phyloP scores from a whole-genome alignment of 2,888 invertebrate species.

The Clivina fossor region DNA sequence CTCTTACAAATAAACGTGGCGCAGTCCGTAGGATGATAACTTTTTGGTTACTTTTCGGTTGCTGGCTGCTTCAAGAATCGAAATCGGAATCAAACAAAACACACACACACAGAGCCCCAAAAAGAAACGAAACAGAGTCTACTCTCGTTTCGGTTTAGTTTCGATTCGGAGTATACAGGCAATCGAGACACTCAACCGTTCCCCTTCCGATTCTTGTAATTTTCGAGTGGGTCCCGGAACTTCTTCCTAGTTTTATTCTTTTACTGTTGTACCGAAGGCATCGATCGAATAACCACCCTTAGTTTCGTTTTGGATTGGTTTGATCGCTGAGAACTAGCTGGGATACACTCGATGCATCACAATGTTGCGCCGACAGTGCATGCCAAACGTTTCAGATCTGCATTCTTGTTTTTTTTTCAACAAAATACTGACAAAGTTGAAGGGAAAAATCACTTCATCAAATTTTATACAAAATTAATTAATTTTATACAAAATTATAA shows the following conservation, averaged over 20 bases:
- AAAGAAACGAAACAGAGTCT: too few species aligned
- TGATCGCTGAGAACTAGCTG: slow-evolving; percentile 18
- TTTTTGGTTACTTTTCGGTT: slow-evolving; percentile 27
- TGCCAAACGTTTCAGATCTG: slow-evolving; percentile 8
- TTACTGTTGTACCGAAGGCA: not conserved
- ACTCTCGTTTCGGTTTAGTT: too few species aligned
- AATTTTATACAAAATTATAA: too few species aligned
- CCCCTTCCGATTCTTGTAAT: slow-evolving; percentile 28
- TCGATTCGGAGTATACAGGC: too few species aligned
- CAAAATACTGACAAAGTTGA: too few species aligned
- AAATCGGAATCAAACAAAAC: slow-evolving; percentile 17
- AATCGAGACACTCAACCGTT: slow-evolving; percentile 23
- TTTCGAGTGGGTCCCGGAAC: slow-evolving; percentile 25
- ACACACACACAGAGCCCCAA: too few species aligned
- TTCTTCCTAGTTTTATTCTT: slow-evolving; percentile 22
- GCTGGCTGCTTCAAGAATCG: too few species aligned
- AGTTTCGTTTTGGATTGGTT: too few species aligned
- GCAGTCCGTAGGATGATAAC: slow-evolving; percentile 15
- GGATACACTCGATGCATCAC: slow-evolving; percentile 6
- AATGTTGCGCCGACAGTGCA: not conserved
- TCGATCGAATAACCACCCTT: slow-evolving; percentile 13
- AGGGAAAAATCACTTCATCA: too few species aligned
- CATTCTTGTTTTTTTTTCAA: too few species aligned
- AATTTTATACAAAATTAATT: too few species aligned
- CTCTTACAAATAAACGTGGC: slow-evolving; percentile 15